These are phyloP conservation scores for Etheostoma nigrum DNA, from an alignment of 2,797 vertebrate genomes.

Conservation along the genomic window DNA sequence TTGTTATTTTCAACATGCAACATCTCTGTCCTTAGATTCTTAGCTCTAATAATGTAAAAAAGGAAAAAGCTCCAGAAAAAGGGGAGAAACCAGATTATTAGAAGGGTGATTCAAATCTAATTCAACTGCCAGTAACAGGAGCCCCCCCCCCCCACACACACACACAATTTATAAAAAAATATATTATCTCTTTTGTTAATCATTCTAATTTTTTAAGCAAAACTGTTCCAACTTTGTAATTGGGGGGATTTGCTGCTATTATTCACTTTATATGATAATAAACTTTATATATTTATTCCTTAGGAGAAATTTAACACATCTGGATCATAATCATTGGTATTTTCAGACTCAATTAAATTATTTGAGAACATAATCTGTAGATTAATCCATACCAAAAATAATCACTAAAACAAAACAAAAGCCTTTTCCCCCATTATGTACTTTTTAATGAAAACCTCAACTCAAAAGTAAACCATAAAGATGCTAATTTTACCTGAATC, in stretches of 20 bases:
- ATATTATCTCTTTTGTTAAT: neutral
- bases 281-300: neutral
- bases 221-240: too few species aligned
- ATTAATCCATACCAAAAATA: neutral
- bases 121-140: neutral
- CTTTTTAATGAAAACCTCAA: neutral
- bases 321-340: neutral
- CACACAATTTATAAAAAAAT: too few species aligned
- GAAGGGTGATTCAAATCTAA: neutral
- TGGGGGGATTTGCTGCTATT: neutral
- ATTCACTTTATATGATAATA: neutral
- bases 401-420: neutral
- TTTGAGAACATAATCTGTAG: neutral
- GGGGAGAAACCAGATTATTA: neutral
- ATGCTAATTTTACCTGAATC: constrained; percentile 88
- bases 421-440: neutral
- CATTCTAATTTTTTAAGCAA: too few species aligned
- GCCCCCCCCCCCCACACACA: too few species aligned
- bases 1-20: neutral
- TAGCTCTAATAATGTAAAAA: neutral
- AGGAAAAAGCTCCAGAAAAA: neutral
- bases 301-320: neutral
- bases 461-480: neutral
- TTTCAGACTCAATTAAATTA: neutral
- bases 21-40: neutral